Evolutionary conservation across 1,140 invertebrate genomes (phyloP), one percentile per base, ranked within the genome.

Genomic region (Brachionus manjavacas): DNA sequence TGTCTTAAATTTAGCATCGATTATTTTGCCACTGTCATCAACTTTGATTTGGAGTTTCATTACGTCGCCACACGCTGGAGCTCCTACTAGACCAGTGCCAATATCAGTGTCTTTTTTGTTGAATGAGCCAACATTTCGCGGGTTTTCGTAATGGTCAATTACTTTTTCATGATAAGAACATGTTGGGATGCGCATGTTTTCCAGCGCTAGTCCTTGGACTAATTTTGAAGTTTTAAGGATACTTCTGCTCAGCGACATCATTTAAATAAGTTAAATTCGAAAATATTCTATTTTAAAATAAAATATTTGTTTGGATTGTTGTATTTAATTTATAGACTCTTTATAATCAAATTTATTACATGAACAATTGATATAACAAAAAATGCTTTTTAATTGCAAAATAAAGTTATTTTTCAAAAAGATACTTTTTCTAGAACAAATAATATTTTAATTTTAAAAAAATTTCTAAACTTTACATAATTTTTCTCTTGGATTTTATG

Each of bases 1-100:
- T 12, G 98, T 99, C 90, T 99, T 99, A 88, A 99, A 99, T 90
- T 98, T 99, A 0, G 98, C 98, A 91, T 99, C 97, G 88, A 97
- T 91, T 74, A 99, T 99, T 89, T 97, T 98, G 85, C 97, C 98
- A 91, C 96, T 92, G 16, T 96, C 94, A 89, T 99, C 96, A 80
- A 98, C 91, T 88, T 91, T 88, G 76, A 92, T 89, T 89, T 99
- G 98, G 41, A 99, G 90, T 91, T 99, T 99, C 97, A 99, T 99
- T 0, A 99, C 98, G 92, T 99, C 98, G 46, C 98, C 98, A 91
- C 98, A 99, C 52, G 97, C 97, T 39, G 98, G 98, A 16, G 97
- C 97, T 60, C 98, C 97, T 28, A 99, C 98, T 14, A 99, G 91
- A 0, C 98, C 98, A 31, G 97, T 99, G 4, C 98, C 98, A 64